Evolutionary conservation across 2,113 vertebrate species (phyloP), one percentile per base, ranked within the genome.

Genomic region (Glaucidium brasilianum): DNA sequence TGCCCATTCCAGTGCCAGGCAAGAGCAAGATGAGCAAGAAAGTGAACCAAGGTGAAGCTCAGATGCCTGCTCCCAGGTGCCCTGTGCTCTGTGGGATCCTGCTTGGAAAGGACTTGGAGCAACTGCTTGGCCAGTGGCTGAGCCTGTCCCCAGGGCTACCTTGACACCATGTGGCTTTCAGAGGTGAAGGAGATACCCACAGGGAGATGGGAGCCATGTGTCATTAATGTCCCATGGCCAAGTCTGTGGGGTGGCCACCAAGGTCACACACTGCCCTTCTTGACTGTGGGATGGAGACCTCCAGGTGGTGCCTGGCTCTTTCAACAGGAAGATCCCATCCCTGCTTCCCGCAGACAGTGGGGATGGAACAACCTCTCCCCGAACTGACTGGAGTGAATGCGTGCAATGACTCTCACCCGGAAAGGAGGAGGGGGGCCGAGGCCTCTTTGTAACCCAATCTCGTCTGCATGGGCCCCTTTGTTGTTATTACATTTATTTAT

Each of bases 401-500:
- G 2, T 1, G 4, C 73, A 72, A 58, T 75, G 94, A 84, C 73
- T 91, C 91, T 79, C 6, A 9, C 87, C 64, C 53, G 58, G 94
- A 95, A 94, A 96, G 93, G 62, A 82, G 92, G 90, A 76, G 90
- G 96, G 91, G 87, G 77, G 81, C 13, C 0, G 66, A 95, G 93
- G 90, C 92, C 94, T 95, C 91, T 95, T 97, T 96, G 95, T 96
- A 96, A 96, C 95, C 80, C 92, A 96, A 96, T 95, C 94, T 94
- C 15, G 60, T 96, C 95, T 96, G 83, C 69, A 85, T 95, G 80
- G 97, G 97, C 96, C 96, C 89, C 92, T 97, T 94, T 92, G 94
- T 97, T 97, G 94, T 95, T 97, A 97, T 94, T 96, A 89, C 94
- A 92, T 94, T 94, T 95, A 93, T 95, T 95, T 97, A 97, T 95